Evolutionary conservation across 2,888 invertebrate species (phyloP), one percentile per base, ranked within the genome.

Genomic region (Bedellia somnulentella): DNA sequence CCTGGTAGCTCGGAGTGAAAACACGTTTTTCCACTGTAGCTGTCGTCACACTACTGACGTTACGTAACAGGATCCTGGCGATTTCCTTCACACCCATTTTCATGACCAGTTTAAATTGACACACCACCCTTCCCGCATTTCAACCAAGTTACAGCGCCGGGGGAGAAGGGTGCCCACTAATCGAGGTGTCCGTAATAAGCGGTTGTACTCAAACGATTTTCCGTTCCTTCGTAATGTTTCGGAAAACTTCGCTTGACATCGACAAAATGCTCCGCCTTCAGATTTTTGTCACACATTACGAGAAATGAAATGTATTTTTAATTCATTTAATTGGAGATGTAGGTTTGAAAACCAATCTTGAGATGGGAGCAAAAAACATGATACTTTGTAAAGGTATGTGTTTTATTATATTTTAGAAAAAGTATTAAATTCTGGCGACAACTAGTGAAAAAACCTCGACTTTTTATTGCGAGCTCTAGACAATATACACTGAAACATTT

Each of bases 31-130:
- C 46, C 54, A 32, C 43, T 42, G 41, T 42, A 46, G 47, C 50
- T 42, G 52, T 45, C 52, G 45, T 49, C 47, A 51, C 55, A 46
- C 51, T 49, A 77, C 76, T 77, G 61, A 44, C 41, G 54, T 75
- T 73, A 73, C 68, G 71, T 73, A 73, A 73, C 39, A 12, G 42
- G 44, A 52, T 66, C 66, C 70, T 68, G 56, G 43, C 41, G 43
- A 40, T 57, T 56, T 63, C 56, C 66, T 61, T 46, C 51, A 52
- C 51, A 42, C 43, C 44, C 49, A 54, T 57, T 60, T 59, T 56
- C 59, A n/a, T 47, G 47, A 34, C 64, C 56, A 56, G 11, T 40
- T 33, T 44, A 5, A 5, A 4, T 15, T 34, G 61, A 57, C 36
- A 57, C 45, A 10, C 48, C 43, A 13, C 31, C n/a, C 43, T 40